These are phyloP conservation scores for Bradypodion pumilum DNA, from an alignment of 2,797 vertebrate species.

Conservation along the genomic window DNA sequence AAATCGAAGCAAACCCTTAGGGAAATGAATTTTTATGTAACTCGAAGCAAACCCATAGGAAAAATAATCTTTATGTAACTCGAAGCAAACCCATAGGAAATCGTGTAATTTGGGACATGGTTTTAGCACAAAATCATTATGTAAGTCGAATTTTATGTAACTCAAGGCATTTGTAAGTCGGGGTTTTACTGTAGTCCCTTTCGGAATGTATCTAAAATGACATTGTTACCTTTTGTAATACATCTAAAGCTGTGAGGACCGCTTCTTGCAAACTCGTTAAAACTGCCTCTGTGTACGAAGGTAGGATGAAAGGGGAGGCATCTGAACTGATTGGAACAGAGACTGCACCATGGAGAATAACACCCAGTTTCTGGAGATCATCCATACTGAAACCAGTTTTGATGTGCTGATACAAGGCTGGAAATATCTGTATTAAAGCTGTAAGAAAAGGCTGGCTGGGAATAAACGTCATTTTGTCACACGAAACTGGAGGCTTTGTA, in stretches of 20 bases:
- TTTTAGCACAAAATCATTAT: no score
- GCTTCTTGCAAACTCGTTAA: constrained; percentile 97
- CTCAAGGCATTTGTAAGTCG: no score
- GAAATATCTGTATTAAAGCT: constrained; percentile 96
- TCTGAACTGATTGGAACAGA: constrained; percentile 99
- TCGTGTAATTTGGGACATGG: no score
- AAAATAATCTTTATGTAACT: no score
- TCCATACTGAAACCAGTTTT: constrained; percentile 97
- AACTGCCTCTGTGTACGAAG: constrained; percentile 96
- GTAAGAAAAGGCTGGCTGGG: constrained; percentile 99
- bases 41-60: no score
- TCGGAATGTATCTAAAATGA: constrained; percentile 39
- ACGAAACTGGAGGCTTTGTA: constrained; percentile 86
- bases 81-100: no score
- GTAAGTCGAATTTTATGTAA: no score
- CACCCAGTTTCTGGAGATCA: constrained; percentile 91
- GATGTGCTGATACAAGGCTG: constrained; percentile 97
- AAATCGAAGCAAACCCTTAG: no score
- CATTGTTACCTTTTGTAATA: constrained; percentile 93
- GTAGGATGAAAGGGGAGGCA: constrained; percentile 97
- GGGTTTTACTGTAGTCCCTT: no score
- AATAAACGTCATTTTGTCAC: constrained; percentile 92
- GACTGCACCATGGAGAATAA: constrained; percentile 93
- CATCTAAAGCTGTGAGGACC: constrained; percentile 93
- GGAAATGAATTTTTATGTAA: no score